Evolutionary conservation across 2,797 vertebrate genomes (phyloP).

Genomic region (Vultur gryphus): DNA sequence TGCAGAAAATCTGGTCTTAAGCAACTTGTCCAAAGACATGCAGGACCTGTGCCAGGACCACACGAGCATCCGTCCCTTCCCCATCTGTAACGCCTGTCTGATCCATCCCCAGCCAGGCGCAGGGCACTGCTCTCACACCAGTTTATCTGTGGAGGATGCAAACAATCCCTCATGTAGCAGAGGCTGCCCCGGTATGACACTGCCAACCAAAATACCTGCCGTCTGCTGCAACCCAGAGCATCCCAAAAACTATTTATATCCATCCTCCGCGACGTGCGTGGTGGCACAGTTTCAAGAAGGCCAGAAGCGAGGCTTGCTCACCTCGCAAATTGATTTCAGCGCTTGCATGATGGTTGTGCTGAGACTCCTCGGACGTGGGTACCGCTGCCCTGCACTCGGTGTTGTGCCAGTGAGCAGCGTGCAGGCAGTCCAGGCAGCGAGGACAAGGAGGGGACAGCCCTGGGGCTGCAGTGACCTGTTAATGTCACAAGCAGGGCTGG

Average conservation of each 20-base stretch:
- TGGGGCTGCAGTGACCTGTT: not conserved
- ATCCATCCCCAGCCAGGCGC: not conserved
- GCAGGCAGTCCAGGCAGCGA: not conserved
- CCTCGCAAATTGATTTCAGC: not conserved
- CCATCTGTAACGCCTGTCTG: not conserved
- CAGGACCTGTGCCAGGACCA: not conserved
- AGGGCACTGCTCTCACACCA: not conserved
- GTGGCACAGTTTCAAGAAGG: not conserved
- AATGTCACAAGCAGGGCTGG: not conserved
- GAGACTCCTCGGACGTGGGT: fast-evolving
- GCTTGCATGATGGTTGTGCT: fast-evolving
- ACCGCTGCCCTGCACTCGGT: fast-evolving
- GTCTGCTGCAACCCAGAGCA: not conserved
- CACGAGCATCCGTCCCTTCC: not conserved
- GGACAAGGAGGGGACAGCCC: not conserved
- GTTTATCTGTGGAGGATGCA: not conserved
- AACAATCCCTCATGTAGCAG: not conserved
- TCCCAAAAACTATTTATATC: not conserved
- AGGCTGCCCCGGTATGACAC: not conserved
- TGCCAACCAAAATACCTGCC: not conserved
- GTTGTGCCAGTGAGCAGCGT: not conserved
- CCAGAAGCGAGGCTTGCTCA: fast-evolving
- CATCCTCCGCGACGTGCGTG: fast-evolving
- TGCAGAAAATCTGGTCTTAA: not conserved
- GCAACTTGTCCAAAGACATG: fast-evolving